Base-by-base conservation (phyloP, 2,113 vertebrate species). In the Larimichthys crocea region DNA sequence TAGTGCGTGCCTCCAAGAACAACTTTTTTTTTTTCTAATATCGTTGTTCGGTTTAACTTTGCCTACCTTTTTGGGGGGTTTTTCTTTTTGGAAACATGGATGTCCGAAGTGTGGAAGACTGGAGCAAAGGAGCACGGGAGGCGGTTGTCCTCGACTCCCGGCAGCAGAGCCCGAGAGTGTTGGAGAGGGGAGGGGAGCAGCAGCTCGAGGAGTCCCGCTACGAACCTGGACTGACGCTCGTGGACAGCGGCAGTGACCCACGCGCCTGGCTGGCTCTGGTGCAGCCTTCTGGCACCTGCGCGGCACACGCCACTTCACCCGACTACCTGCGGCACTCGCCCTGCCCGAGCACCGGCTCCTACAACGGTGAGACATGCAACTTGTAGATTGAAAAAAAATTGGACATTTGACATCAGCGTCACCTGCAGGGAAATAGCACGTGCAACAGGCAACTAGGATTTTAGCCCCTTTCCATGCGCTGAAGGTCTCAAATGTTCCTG, bases 201-300 rank as follows among this genome's bases (percentile, higher is more conserved):
- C 94, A 84, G 79, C 70, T 79, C 2, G 90, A 87, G 67, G 85
- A 79, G 77, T 74, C 87, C 85, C 35, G 79, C 91, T 93, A 93
- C 90, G 91, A 95, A 19, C 83, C 93, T 2, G 93, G 91, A 80
- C 89, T 94, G 86, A 87, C 92, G 90, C 94, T 96, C 89, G 93
- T 96, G 93, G 95, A 96, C 92, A 82, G 94, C 90, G 93, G 91
- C 92, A 94, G 89, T 72, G 95, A 96, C 92, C 95, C 96, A 95
- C 95, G 96, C 95, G 96, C 94, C 94, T 97, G 96, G 96, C 95
- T 96, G 93, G 95, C 96, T 90, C 94, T 96, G 49, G 83, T 89
- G 67, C 94, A 95, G 94, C 93, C 95, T 65, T 85, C 96, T 76
- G 94, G 94, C 94, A 94, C 94, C 93, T 95, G 95, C 79, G 90